phyloP scores from a whole-genome alignment of 2,888 invertebrate species.

The Xestia ashworthii region DNA sequence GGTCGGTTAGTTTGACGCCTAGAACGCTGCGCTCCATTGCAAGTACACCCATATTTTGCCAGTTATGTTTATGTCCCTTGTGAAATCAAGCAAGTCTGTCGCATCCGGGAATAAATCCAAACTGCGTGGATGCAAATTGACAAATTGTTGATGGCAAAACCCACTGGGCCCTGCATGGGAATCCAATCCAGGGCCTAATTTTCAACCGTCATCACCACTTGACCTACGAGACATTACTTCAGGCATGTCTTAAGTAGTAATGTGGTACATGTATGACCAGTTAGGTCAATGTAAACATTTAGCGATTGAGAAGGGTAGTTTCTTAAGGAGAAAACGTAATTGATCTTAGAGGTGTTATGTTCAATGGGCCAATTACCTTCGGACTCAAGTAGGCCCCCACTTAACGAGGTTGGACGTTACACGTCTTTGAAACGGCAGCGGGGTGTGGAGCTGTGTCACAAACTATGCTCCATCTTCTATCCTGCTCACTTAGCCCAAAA shows the following conservation, averaged over 20 bases:
- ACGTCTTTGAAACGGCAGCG: too few species aligned
- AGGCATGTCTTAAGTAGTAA: too few species aligned
- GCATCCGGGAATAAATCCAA: background rate
- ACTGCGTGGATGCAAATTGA: background rate
- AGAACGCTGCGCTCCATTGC: too few species aligned
- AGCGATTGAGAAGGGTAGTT: background rate
- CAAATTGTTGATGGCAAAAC: background rate
- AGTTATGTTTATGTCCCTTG: background rate
- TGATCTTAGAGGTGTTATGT: slow-evolving; percentile 1
- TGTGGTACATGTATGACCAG: too few species aligned
- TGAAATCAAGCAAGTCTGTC: background rate
- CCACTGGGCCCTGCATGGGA: background rate
- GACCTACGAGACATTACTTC: background rate
- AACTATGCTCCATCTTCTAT: too few species aligned
- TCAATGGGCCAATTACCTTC: background rate
- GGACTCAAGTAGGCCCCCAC: too few species aligned
- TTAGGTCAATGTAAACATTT: background rate
- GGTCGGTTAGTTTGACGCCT: too few species aligned
- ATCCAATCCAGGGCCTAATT: background rate
- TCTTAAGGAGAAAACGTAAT: background rate
- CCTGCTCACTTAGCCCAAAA: too few species aligned
- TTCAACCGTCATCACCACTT: background rate
- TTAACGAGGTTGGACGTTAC: too few species aligned
- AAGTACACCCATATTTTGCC: background rate
- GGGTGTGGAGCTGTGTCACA: too few species aligned